phyloP scores from a whole-genome alignment of 2,113 vertebrate species.

The Poecile atricapillus region DNA sequence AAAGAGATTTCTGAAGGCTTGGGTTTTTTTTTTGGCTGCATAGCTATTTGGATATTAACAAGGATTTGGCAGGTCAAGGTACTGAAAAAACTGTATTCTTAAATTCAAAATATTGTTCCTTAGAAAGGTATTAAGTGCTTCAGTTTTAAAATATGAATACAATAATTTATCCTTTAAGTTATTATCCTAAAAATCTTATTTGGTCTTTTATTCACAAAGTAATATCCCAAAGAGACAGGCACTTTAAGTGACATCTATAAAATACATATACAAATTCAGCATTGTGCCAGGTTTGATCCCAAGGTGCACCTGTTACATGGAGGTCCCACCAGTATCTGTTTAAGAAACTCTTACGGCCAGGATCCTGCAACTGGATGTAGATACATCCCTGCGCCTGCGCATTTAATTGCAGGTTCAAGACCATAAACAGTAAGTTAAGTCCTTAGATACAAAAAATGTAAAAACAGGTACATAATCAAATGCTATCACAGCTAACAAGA shows the following conservation, averaged over 20 bases:
- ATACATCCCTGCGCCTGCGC: slow-evolving; percentile 38
- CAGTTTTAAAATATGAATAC: slow-evolving; percentile 59
- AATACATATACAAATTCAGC: slow-evolving; percentile 19
- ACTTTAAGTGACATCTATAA: slow-evolving; percentile 22
- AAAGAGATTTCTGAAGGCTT: neutral
- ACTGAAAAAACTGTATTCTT: slow-evolving; percentile 63
- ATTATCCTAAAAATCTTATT: slow-evolving; percentile 64
- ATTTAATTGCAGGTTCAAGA: slow-evolving; percentile 10
- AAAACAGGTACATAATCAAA: slow-evolving; percentile 28
- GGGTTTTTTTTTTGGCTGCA: neutral
- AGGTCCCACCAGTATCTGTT: slow-evolving; percentile 5
- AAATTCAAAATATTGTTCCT: slow-evolving; percentile 51
- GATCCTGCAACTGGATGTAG: neutral
- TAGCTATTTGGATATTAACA: slow-evolving; percentile 21
- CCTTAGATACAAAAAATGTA: slow-evolving; percentile 14
- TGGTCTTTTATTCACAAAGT: slow-evolving; percentile 64
- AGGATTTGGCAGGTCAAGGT: slow-evolving; percentile 49
- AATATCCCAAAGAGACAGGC: slow-evolving; percentile 44
- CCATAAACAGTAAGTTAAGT: slow-evolving; percentile 28
- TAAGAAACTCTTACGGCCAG: slow-evolving; percentile 31
- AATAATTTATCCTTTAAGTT: slow-evolving; percentile 69
- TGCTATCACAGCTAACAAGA: slow-evolving; percentile 58
- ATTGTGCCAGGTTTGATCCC: neutral
- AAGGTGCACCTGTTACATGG: slow-evolving; percentile 18
- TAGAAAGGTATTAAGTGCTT: slow-evolving; percentile 61